These are phyloP conservation scores for Heteromyza rotundicornis DNA, from an alignment of 2,888 invertebrate genomes.

Conservation along the genomic window DNA sequence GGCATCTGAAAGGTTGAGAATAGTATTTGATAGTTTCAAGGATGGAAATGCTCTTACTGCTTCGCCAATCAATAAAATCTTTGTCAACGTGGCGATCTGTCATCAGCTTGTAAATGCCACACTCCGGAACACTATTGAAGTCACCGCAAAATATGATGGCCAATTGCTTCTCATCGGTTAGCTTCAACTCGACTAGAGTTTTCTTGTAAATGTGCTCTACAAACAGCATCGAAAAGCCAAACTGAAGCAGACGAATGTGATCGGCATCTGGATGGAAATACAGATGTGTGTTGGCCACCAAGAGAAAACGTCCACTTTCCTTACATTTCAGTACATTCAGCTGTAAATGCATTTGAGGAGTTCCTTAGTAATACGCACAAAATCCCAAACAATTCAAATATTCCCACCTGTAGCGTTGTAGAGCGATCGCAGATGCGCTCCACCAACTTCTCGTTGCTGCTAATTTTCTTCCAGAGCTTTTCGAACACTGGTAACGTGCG, in stretches of 20 bases:
- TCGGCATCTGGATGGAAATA: constrained; percentile 93
- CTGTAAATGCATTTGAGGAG: constrained; percentile 52
- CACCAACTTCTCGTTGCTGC: constrained; percentile 66
- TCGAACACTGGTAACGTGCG: constrained; percentile 65
- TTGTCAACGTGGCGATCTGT: constrained; percentile 72
- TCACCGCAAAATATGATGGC: constrained; percentile 87
- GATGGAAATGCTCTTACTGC: constrained; percentile 67
- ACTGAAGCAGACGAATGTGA: constrained; percentile 87
- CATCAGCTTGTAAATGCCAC: constrained; percentile 80
- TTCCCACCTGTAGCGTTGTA: constrained; percentile 70
- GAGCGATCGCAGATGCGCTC: constrained; percentile 70
- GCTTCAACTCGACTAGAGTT: constrained; percentile 39
- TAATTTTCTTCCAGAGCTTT: constrained; percentile 69
- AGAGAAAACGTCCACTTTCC: constrained; percentile 67
- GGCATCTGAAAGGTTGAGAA: constrained; percentile 70
- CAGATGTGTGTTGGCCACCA: constrained; percentile 88
- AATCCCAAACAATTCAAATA: not conserved
- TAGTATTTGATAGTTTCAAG: too few relatives aligned
- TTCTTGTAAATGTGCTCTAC: constrained; percentile 67
- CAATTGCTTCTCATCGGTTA: constrained; percentile 62
- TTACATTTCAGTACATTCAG: constrained; percentile 67
- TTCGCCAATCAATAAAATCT: constrained; percentile 77
- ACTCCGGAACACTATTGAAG: constrained; percentile 87
- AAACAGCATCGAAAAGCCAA: constrained; percentile 75
- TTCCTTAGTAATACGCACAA: too few relatives aligned